Evolutionary conservation across 2,888 invertebrate genomes (phyloP).

Genomic region (Plebejus melissa): DNA sequence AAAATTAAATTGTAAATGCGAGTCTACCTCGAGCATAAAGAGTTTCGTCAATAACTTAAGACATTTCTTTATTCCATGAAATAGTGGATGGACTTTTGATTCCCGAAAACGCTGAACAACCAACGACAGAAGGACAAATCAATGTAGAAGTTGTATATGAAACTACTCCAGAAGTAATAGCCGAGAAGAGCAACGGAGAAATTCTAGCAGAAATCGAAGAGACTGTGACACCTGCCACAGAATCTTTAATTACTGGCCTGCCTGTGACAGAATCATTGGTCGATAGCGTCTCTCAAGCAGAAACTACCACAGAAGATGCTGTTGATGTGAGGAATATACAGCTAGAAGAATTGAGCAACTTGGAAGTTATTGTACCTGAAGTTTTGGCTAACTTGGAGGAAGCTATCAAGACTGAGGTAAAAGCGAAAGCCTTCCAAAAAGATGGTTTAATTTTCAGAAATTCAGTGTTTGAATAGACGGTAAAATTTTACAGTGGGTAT

Average conservation of each 20-base stretch:
- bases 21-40: too few relatives aligned
- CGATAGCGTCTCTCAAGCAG: neutral
- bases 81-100: too few relatives aligned
- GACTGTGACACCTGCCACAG: neutral
- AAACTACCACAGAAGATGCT: constrained; percentile 8
- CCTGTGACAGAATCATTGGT: neutral
- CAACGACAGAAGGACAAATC: constrained; percentile 35
- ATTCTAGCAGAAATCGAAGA: constrained; percentile 1
- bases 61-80: too few relatives aligned
- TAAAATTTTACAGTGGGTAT: too few relatives aligned
- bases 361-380: constrained; percentile 49
- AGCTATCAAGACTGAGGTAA: constrained; percentile 57
- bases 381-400: constrained; percentile 53
- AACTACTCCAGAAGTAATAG: constrained; percentile 31
- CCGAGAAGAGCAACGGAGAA: constrained; percentile 25
- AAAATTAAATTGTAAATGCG: too few relatives aligned
- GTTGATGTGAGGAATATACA: constrained; percentile 21
- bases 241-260: neutral
- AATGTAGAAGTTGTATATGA: constrained; percentile 29
- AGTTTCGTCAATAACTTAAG: too few relatives aligned
- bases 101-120: constrained; percentile 33
- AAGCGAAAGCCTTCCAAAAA: neutral
- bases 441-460: too few relatives aligned
- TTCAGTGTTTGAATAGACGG: too few relatives aligned
- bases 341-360: constrained; percentile 38